Base-by-base conservation (phyloP, 2,888 invertebrate genomes). In the Agriopis marginaria region DNA sequence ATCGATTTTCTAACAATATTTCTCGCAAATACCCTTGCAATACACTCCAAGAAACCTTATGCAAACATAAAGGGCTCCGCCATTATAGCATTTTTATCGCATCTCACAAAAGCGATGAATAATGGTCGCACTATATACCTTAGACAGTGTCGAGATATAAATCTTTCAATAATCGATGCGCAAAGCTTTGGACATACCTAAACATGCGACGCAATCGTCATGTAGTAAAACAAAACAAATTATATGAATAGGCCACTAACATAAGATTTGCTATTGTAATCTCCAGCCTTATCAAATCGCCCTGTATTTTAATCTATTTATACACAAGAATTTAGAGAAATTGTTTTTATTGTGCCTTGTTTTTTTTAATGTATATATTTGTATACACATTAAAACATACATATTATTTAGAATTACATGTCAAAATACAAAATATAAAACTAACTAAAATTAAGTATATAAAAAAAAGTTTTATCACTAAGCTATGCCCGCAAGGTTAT, bases 101-200 rank as follows among this genome's bases (percentile, higher is more conserved):
- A 85, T 81, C 81, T 80, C 82, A 90, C 88, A 90, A 89, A 86
- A 81, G 85, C 72, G 84, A 87, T 93, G 92, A 94, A 90, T 91
- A 92, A 93, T 91, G 88, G 88, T 80, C 76, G 78, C 80, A 86
- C 85, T 86, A 83, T 83, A 84, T 82, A 84, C 87, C 85, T 88
- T 84, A 86, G 84, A 83, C 83, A 82, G 85, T 84, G 81, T 83
- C 81, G 78, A 86, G 88, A 90, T 89, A 93, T 94, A 94, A 92
- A 93, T 93, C 93, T 91, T 90, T 86, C 86, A 86, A 87, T 91
- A 92, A 92, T 92, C 91, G 91, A 89, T 89, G 88, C 84, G 82
- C 82, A 40, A 65, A 62, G 39, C n/a, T 14, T 8, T 9, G 56
- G 61, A 56, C 65, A 65, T 9, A 69, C 65, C 47, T 69, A 51